Conservation (phyloP, 2,113 vertebrate species). For the Vidua macroura region DNA sequence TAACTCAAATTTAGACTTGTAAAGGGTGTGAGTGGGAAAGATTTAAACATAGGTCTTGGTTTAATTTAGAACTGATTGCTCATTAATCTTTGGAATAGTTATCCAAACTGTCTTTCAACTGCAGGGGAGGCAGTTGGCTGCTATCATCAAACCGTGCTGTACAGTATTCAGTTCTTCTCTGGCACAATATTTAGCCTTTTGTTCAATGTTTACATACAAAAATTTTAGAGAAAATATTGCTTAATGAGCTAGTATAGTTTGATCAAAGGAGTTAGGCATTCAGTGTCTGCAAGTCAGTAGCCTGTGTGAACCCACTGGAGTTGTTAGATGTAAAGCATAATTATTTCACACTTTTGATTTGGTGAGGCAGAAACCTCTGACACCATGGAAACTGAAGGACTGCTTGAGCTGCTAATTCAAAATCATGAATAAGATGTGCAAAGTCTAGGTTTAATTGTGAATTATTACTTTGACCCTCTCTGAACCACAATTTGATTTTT, state of each 20-base stretch:
- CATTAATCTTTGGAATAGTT: constrained; percentile 80
- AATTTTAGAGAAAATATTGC: constrained; percentile 70
- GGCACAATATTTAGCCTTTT: constrained; percentile 75
- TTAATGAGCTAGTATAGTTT: constrained; percentile 68
- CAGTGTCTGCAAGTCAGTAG: constrained; percentile 39
- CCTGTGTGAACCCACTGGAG: constrained; percentile 35
- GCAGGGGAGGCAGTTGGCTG: constrained; percentile 73
- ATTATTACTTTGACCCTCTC: background rate
- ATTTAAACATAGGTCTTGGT: constrained; percentile 69
- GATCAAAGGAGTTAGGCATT: constrained; percentile 56
- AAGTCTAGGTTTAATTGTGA: background rate
- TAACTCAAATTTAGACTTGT: constrained; percentile 55
- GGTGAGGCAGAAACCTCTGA: constrained; percentile 30
- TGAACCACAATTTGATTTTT: background rate
- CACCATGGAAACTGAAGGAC: constrained; percentile 30
- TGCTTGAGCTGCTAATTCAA: background rate
- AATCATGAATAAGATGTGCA: background rate
- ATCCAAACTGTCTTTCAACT: constrained; percentile 75
- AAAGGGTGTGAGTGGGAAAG: constrained; percentile 27
- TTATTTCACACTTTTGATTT: constrained; percentile 47
- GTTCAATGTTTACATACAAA: constrained; percentile 73
- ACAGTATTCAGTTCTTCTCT: constrained; percentile 69
- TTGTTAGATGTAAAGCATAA: constrained; percentile 34
- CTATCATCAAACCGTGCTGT: constrained; percentile 69
- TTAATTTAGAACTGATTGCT: constrained; percentile 78